phyloP scores from a whole-genome alignment of 2,113 vertebrate genomes.

The Tragelaphus buxtoni region DNA sequence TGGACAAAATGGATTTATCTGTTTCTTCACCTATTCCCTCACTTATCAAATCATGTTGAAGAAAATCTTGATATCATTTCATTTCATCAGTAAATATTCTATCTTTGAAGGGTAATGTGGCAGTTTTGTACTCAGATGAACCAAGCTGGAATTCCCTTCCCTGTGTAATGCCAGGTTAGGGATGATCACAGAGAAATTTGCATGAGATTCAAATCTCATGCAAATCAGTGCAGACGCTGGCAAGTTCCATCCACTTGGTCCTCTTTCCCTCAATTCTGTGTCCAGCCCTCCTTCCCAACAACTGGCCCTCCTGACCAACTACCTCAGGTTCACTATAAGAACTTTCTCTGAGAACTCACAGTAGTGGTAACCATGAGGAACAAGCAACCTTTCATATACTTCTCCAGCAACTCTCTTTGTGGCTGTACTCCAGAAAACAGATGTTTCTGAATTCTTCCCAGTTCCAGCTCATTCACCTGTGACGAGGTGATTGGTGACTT shows the following conservation, averaged over 20 bases:
- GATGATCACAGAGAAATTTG: neutral
- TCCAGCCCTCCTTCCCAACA: neutral
- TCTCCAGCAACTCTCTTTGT: neutral
- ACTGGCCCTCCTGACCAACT: neutral
- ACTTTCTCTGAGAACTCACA: neutral
- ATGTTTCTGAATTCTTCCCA: neutral
- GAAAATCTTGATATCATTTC: neutral
- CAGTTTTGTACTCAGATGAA: neutral
- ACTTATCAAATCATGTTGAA: neutral
- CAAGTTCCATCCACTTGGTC: neutral
- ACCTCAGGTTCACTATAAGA: neutral
- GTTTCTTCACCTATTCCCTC: neutral
- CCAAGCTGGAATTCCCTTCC: neutral
- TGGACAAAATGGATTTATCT: neutral
- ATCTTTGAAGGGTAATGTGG: neutral
- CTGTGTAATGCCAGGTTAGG: neutral
- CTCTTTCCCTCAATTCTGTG: neutral
- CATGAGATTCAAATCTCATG: neutral
- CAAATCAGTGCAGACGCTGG: neutral
- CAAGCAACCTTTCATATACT: neutral
- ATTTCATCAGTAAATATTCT: neutral
- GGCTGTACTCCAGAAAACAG: neutral
- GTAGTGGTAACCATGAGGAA: neutral
- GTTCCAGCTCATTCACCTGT: neutral
- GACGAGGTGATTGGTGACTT: neutral